Percentiles rank a stretch among this genome's conserved stretches.
Conservation (phyloP, 2,113 vertebrate species). For the Saguinus imperator region DNA sequence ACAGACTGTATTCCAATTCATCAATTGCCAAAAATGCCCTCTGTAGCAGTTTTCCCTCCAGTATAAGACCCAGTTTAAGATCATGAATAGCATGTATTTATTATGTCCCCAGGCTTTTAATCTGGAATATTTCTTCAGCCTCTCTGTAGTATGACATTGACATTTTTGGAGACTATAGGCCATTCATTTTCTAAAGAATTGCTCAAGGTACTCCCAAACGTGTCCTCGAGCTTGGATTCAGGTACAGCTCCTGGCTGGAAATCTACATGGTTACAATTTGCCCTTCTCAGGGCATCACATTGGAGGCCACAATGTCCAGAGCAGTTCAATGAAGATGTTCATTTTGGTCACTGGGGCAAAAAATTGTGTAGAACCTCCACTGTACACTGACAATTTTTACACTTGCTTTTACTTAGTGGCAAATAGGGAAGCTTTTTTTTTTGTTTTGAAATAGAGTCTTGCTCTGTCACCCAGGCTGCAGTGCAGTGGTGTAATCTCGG, state of each 20-base stretch:
- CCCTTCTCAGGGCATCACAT: neutral
- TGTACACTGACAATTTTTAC: neutral
- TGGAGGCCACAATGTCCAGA: neutral
- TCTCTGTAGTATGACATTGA: neutral
- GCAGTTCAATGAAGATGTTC: neutral
- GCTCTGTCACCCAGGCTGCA: too few species aligned
- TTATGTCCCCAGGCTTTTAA: neutral
- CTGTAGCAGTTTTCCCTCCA: neutral
- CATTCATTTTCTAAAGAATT: neutral
- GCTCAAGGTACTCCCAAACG: neutral
- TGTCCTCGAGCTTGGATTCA: neutral
- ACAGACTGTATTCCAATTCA: neutral
- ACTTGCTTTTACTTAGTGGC: neutral
- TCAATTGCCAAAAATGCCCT: neutral
- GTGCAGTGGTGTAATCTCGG: too few species aligned
- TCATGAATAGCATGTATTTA: neutral
- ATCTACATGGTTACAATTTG: fast-evolving
- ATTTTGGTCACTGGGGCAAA: neutral
- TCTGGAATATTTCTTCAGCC: neutral
- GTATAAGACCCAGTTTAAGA: neutral
- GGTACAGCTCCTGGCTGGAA: neutral
- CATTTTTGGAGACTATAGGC: neutral
- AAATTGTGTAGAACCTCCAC: neutral
- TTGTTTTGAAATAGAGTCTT: too few species aligned
- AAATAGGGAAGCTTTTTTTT: neutral